Conservation (phyloP, 2,113 vertebrate species). For the Aspiorhynchus laticeps region DNA sequence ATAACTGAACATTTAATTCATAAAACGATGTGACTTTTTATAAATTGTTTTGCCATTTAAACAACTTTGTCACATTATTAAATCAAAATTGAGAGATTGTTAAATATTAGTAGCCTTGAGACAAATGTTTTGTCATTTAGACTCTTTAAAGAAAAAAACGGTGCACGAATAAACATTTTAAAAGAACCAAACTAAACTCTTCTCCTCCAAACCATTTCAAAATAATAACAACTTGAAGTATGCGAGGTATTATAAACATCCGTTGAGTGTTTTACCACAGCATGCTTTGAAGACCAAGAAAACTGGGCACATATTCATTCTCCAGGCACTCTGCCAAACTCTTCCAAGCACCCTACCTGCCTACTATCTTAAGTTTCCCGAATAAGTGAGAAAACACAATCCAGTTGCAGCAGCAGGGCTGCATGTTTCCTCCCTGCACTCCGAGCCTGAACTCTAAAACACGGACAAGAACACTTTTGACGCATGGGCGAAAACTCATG, state of each 20-base stretch:
- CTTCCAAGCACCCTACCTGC: slow-evolving; percentile 83
- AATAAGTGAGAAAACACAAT: slow-evolving; percentile 74
- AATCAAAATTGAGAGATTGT: neutral
- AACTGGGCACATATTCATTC: slow-evolving; percentile 76
- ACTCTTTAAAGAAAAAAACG: neutral
- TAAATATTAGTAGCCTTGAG: neutral
- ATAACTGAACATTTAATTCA: neutral
- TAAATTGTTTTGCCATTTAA: neutral
- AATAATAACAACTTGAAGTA: slow-evolving; percentile 36
- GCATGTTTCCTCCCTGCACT: slow-evolving; percentile 75
- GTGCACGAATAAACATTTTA: neutral
- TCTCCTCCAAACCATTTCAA: slow-evolving; percentile 10
- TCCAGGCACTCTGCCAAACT: slow-evolving; percentile 86
- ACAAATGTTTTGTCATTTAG: neutral
- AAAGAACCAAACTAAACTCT: neutral
- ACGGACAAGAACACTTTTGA: slow-evolving; percentile 51
- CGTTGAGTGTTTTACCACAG: slow-evolving; percentile 7
- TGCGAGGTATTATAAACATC: slow-evolving; percentile 24
- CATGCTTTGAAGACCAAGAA: slow-evolving; percentile 58
- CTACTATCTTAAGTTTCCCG: slow-evolving; percentile 80
- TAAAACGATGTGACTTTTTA: neutral
- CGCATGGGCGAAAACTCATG: slow-evolving; percentile 48
- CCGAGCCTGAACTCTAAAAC: slow-evolving; percentile 68
- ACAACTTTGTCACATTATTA: neutral
- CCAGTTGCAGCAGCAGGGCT: slow-evolving; percentile 69